Evolutionary conservation across 2,113 vertebrate genomes (phyloP).

Genomic region (Neolamprologus caudopunctatus): DNA sequence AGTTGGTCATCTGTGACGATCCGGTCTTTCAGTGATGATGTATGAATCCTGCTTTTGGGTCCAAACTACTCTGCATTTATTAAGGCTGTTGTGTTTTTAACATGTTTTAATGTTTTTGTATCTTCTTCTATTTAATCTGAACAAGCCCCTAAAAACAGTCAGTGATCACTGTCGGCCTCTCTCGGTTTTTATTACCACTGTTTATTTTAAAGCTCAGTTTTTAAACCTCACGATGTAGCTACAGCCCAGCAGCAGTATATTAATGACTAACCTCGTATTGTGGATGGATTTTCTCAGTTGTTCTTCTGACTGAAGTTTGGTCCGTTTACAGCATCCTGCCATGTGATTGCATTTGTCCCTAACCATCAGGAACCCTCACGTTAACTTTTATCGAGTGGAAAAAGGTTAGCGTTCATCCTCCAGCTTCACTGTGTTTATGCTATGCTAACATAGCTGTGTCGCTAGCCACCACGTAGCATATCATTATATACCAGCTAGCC

Average conservation of each 20-base stretch:
- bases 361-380: accelerated
- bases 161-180: neutral
- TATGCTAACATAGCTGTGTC: too few relatives aligned
- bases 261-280: too few relatives aligned
- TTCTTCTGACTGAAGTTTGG: too few relatives aligned
- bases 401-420: too few relatives aligned
- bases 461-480: accelerated
- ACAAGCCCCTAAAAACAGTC: neutral
- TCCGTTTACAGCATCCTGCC: too few relatives aligned
- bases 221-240: accelerated
- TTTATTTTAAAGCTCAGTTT: neutral
- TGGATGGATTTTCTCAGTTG: too few relatives aligned
- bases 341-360: accelerated
- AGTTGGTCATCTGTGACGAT: neutral
- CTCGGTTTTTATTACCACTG: neutral
- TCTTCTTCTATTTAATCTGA: accelerated
- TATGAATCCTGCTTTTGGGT: too few relatives aligned
- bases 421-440: too few relatives aligned
- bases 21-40: too few relatives aligned
- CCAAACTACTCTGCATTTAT: neutral
- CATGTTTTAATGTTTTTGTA: neutral
- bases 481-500: too few relatives aligned
- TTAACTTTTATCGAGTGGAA: too few relatives aligned
- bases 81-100: neutral
- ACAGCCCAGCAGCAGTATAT: neutral